Conservation (phyloP, 92 coral and sea anemone species). For the Zoanthus gigantus region DNA sequence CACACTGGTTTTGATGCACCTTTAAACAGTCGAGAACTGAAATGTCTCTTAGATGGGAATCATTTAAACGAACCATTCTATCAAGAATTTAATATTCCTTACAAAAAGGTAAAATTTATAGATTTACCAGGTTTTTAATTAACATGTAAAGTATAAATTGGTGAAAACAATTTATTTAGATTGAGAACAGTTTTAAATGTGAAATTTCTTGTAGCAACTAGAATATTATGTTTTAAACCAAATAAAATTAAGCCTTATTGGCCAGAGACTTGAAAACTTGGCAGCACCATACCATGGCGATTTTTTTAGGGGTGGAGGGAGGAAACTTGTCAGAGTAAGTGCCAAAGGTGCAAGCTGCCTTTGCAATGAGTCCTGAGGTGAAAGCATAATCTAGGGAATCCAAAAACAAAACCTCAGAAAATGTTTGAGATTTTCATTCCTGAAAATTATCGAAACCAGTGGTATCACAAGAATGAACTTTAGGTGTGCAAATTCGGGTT, state of each 20-base stretch:
- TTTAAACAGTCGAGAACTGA: slow-evolving; percentile 63
- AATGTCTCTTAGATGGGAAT: slow-evolving; percentile 64
- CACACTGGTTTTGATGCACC: slow-evolving; percentile 91
- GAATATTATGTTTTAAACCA: too few relatives aligned
- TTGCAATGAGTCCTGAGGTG: not conserved
- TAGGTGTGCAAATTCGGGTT: not conserved
- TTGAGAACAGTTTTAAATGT: too few relatives aligned
- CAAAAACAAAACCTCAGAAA: not conserved
- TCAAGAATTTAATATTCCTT: slow-evolving; percentile 61
- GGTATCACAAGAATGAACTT: not conserved
- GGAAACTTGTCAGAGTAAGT: not conserved
- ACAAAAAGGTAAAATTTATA: slow-evolving; percentile 24
- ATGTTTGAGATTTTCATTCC: not conserved
- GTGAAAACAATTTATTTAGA: too few relatives aligned
- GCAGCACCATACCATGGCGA: too few relatives aligned
- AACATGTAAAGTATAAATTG: too few relatives aligned
- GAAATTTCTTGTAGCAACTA: too few relatives aligned
- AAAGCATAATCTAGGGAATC: not conserved
- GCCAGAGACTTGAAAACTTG: too few relatives aligned
- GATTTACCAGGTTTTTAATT: too few relatives aligned
- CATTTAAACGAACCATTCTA: slow-evolving; percentile 68
- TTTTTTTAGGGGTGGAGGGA: not conserved
- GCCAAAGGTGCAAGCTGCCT: not conserved
- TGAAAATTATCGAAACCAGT: not conserved
- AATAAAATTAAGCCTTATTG: too few relatives aligned